Conservation (phyloP, 2,888 invertebrate genomes). For the Troglohyphantes excavatus region DNA sequence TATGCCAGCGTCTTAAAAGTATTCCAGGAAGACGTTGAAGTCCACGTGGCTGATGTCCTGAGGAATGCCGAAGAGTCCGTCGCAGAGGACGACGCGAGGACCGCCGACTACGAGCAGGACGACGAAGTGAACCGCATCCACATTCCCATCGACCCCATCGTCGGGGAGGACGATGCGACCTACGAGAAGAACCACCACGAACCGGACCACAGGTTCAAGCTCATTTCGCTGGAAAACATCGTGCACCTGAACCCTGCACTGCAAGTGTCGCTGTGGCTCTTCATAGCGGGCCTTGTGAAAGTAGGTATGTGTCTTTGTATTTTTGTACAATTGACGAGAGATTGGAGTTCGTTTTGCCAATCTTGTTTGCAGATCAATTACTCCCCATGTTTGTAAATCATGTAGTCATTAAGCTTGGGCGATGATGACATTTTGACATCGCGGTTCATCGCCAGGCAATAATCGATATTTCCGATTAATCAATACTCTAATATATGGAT, state of each 20-base stretch:
- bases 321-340: too few relatives aligned
- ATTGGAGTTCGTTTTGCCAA: too few relatives aligned
- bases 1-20: neutral
- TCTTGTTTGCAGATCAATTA: too few relatives aligned
- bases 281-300: constrained; percentile 61
- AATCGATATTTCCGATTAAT: too few relatives aligned
- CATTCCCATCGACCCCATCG: constrained; percentile 40
- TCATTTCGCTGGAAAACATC: constrained; percentile 72
- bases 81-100: constrained; percentile 4
- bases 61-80: constrained; percentile 4
- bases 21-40: constrained; percentile 23
- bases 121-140: constrained; percentile 68
- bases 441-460: too few relatives aligned
- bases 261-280: constrained; percentile 65
- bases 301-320: constrained; percentile 46
- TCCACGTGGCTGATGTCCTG: constrained; percentile 38
- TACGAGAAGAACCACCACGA: neutral
- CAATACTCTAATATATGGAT: too few relatives aligned
- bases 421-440: too few relatives aligned
- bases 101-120: constrained; percentile 36
- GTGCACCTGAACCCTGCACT: constrained; percentile 70
- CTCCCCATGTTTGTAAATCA: too few relatives aligned
- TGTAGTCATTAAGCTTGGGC: too few relatives aligned
- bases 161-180: neutral
- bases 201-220: constrained; percentile 69